Evolutionary conservation across 2,888 invertebrate species (phyloP).

Genomic region (Oscheius myriophilus): DNA sequence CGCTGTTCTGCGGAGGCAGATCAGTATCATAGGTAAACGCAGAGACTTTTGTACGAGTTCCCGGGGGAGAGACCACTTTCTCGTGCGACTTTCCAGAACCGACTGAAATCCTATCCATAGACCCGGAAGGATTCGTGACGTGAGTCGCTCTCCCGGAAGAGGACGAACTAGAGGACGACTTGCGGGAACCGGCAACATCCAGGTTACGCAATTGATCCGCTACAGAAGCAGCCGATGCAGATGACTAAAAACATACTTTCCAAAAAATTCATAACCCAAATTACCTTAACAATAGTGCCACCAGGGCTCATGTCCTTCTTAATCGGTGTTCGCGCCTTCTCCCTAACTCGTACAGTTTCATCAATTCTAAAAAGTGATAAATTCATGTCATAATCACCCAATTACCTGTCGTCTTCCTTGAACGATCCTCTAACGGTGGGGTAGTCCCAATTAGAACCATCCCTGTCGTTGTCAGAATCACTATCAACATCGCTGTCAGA

Average conservation of each 20-base stretch:
- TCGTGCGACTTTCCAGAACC: not conserved
- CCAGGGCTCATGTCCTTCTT: constrained; percentile 36
- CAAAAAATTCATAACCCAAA: not conserved
- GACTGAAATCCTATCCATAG: too few species aligned
- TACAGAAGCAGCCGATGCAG: constrained; percentile 36
- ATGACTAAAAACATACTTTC: constrained; percentile 30
- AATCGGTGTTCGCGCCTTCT: constrained; percentile 13
- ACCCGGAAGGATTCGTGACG: too few species aligned
- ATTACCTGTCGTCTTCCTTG: constrained; percentile 11
- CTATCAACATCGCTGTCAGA: constrained; percentile 67
- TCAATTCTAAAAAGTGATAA: constrained; percentile 14
- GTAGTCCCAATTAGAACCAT: constrained; percentile 65
- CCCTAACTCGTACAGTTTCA: constrained; percentile 24
- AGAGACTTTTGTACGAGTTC: too few species aligned
- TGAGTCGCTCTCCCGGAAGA: not conserved
- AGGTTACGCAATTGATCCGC: constrained; percentile 44
- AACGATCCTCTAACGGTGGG: constrained; percentile 63
- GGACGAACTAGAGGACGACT: constrained; percentile 28
- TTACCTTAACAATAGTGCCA: constrained; percentile 51
- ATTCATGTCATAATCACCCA: not conserved
- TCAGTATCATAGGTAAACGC: not conserved
- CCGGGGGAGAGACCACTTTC: not conserved
- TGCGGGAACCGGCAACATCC: constrained; percentile 12
- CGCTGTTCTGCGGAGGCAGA: constrained; percentile 13
- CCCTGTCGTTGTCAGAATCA: constrained; percentile 55